Evolutionary conservation across 2,888 invertebrate species (phyloP).

Genomic region (Mythimna loreyi): DNA sequence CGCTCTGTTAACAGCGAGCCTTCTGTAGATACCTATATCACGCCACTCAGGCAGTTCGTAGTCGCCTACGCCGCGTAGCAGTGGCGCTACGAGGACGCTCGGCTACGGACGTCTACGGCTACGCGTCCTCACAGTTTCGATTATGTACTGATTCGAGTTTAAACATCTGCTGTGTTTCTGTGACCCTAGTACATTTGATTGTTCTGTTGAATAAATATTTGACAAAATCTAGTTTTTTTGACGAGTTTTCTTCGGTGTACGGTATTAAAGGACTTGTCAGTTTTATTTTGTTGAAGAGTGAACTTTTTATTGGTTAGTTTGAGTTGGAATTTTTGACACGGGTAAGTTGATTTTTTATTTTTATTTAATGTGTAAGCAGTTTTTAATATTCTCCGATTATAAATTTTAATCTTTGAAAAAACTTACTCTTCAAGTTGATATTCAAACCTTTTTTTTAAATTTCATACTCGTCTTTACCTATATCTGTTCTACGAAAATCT

Average conservation of each 20-base stretch:
- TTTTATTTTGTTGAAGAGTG: slow-evolving; percentile 60
- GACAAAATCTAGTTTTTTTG: slow-evolving; percentile 43
- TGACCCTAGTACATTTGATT: slow-evolving; percentile 47
- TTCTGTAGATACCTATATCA: slow-evolving; percentile 30
- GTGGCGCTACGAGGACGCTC: slow-evolving; percentile 73
- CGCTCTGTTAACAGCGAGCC: slow-evolving; percentile 23
- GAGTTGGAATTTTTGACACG: slow-evolving; percentile 40
- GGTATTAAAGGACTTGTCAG: slow-evolving; percentile 43
- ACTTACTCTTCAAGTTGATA: background rate
- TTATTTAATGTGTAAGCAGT: background rate
- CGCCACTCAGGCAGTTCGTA: slow-evolving; percentile 40
- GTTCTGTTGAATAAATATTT: slow-evolving; percentile 40
- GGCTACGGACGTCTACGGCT: slow-evolving; percentile 76
- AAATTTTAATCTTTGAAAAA: background rate
- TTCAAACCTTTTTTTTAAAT: background rate
- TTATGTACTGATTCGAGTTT: slow-evolving; percentile 50
- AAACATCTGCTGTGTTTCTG: slow-evolving; percentile 53
- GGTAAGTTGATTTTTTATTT: slow-evolving; percentile 50
- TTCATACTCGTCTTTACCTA: background rate
- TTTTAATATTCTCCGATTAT: background rate
- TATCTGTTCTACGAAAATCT: background rate
- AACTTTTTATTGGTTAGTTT: slow-evolving; percentile 65
- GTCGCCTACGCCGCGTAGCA: slow-evolving; percentile 70
- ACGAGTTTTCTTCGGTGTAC: slow-evolving; percentile 32
- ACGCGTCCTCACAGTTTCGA: slow-evolving; percentile 52